Base-by-base conservation (phyloP, 2,797 vertebrate genomes). In the Sebastes flavidus region DNA sequence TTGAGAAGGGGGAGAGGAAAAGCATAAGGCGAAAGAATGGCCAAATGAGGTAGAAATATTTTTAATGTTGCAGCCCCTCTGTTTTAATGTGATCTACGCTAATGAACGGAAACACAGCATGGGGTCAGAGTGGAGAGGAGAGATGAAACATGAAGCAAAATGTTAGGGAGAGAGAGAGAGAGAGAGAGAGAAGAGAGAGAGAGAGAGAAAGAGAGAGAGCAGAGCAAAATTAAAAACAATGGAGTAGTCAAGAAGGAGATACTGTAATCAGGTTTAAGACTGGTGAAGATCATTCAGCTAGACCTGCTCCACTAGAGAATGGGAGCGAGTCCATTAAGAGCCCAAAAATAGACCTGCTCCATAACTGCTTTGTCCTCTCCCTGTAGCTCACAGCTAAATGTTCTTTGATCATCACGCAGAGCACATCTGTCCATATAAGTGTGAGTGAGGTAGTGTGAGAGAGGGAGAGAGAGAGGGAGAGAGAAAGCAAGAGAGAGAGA, bases 321-420 rank as follows among this genome's bases (percentile, higher is more conserved):
- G 82, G 68, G 87, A 88, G 78, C 86, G 83, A 78, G 88, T 92
- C 91, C 84, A 91, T 91, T 92, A 93, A 91, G 77, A 86, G 78
- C 52, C 88, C 91, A 75, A 88, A 93, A 93, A 93, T 93, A 93
- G 89, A 84, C 60, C 6, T 6, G 72, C 71, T 89, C 68, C 49
- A 65, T 84, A 86, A 88, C 81, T 76, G 84, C 87, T 88, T 78
- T 88, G 88, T 85, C 89, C 85, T 90, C 84, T 38, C 65, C 61
- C 54, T 38, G 82, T 54, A 69, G 75, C 89, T 85, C 82, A 42
- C 11, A 83, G 80, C 34, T 80, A 87, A 86, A 81, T 3, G 61
- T 90, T 81, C 85, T 79, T 72, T 84, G 87, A 85, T 85, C 87
- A 81, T 27, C 49, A 54, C 49, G 63, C 70, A 78, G 62, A 55